Base-by-base conservation (phyloP, 1,140 invertebrate genomes). In the Popillia japonica region DNA sequence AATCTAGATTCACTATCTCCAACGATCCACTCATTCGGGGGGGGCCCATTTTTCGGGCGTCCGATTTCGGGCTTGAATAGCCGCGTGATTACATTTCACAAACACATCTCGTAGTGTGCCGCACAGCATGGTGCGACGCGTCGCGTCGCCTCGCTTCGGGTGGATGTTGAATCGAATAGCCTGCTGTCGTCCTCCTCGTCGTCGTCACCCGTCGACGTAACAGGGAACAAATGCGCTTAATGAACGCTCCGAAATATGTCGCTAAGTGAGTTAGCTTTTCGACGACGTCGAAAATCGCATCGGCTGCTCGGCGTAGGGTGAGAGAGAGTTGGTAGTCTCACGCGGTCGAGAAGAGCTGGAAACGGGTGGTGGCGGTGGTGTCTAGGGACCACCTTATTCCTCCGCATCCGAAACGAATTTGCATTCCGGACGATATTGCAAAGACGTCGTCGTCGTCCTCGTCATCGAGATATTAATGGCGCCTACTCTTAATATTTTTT, bases 201-300 rank as follows among this genome's bases (percentile, higher is more conserved):
- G 27, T 2, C 27, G 27, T 34, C 4, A 34, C 27, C n/a, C n/a
- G n/a, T n/a, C n/a, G 27, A 10, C 6, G 10, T 3, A 14, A 10
- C 6, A 0, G 44, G 44, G 44, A 48, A 48, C 44, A 48, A 48
- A 48, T n/a, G 44, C 44, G 44, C 44, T 48, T 48, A 48, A 48
- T 48, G 44, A 48, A 48, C 44, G 44, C n/a, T 48, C n/a, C 44
- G 44, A 48, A 48, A 48, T 48, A 48, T 48, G 44, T 48, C 44
- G 44, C 44, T 48, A 48, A 48, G 44, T 48, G 44, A 48, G 44
- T 48, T 48, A 48, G 10, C 44, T 14, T 48, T 48, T 48, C 44
- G 44, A n/a, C 10, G 44, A n/a, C 7, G 10, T 10, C 44, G 44
- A 48, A 48, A 6, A 9, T 48, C 10, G 44, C 27, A 48, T 10